These are phyloP conservation scores for Pogonocherus hispidulus DNA, from an alignment of 2,888 invertebrate species.

Conservation along the genomic window DNA sequence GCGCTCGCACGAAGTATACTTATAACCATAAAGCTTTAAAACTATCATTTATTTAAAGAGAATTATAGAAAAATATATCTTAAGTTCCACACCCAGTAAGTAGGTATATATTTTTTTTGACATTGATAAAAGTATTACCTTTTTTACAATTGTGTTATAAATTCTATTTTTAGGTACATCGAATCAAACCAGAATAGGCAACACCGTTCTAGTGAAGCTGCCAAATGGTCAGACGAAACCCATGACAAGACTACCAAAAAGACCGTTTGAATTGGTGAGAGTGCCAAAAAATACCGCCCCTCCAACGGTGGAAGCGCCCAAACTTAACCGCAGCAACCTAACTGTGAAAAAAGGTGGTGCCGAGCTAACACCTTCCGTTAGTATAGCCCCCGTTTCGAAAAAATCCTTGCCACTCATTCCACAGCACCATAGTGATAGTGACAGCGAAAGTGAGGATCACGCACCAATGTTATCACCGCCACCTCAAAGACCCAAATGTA, in stretches of 20 bases:
- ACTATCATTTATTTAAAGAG: too few species aligned
- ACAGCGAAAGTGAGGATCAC: constrained; percentile 62
- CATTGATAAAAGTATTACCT: too few species aligned
- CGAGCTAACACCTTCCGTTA: constrained; percentile 69
- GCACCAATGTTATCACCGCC: constrained; percentile 45
- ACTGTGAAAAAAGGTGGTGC: constrained; percentile 51
- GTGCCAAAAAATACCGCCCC: constrained; percentile 55
- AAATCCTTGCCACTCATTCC: constrained; percentile 54
- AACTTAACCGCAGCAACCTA: constrained; percentile 40
- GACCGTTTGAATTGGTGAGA: constrained; percentile 65
- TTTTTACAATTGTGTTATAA: too few species aligned
- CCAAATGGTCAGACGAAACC: constrained; percentile 69
- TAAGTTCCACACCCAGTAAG: too few species aligned
- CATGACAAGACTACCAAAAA: constrained; percentile 65
- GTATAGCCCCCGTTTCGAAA: constrained; percentile 68
- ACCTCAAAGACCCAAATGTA: constrained; percentile 53
- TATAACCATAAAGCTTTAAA: too few species aligned
- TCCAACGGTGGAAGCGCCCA: constrained; percentile 51
- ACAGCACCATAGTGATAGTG: constrained; percentile 59
- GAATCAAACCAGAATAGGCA: constrained; percentile 64
- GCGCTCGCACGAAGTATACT: too few species aligned
- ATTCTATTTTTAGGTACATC: constrained; percentile 59
- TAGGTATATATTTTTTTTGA: too few species aligned
- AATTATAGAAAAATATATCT: too few species aligned
- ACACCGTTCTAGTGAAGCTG: constrained; percentile 67